Base-by-base conservation (phyloP, 1,140 invertebrate species). In the Yoshiicerus persimilis region DNA sequence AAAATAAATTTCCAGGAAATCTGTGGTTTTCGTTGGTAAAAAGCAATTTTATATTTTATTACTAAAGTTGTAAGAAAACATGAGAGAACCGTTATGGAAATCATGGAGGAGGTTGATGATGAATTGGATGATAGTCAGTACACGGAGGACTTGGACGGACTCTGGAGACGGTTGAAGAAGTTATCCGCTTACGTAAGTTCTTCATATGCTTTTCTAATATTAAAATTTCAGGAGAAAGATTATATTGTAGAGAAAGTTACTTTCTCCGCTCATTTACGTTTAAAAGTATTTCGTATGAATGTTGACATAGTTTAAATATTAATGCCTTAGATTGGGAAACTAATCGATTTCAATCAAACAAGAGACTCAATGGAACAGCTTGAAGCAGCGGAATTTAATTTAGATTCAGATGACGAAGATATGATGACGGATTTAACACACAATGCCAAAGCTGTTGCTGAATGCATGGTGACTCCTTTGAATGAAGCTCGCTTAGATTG, bases 351-450 rank as follows among this genome's bases (percentile, higher is more conserved):
- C 11, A 90, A 90, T 84, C 20, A 66, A 13, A 66, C 86, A 5
- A 41, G 77, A 30, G 30, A 86, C 3, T 62, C 85, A 56, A 27
- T 23, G 20, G 77, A 89, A 9, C 88, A 89, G 56, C 20, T 90
- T 9, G 20, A 47, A 23, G 20, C 89, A 56, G 75, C 88, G 0
- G 88, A 89, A 56, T 90, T 90, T 62, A 86, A 90, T 30, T 83
- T 90, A 38, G 89, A 90, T 47, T 62, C 84, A 1, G 88, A 89
- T 11, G 84, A 85, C 25, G 90, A 89, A 39, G 80, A 87, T 39
- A 23, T 66, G 16, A 56, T 41, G 64, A 36, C 86, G 1, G 39
- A 86, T 25, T 25, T 38, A 9, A 64, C 56, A 23, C 32, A 25
- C 2, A 66, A 86, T 38, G 85, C 85, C 2, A 86, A 86, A 25